A percentile compares a stretch with the other conserved stretches of the same genome.
phyloP scores from a whole-genome alignment of 2,113 vertebrate genomes.

The Microtus richardsoni region DNA sequence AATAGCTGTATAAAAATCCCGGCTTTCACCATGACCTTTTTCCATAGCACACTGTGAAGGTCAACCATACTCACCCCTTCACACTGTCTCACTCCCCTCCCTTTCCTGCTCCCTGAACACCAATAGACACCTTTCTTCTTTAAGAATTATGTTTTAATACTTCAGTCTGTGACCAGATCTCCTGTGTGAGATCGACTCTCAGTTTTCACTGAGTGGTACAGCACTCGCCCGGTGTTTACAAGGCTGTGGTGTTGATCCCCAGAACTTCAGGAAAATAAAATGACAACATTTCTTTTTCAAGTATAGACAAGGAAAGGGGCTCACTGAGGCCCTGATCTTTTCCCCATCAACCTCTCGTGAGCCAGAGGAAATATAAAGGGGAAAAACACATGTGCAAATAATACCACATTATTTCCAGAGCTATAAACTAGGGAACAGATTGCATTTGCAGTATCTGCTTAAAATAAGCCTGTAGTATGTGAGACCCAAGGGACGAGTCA shows the following conservation, averaged over 20 bases:
- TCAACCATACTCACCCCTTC: neutral
- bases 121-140: neutral
- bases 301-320: neutral
- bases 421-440: constrained; percentile 66
- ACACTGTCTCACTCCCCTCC: neutral
- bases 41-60: neutral
- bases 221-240: neutral
- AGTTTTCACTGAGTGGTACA: neutral
- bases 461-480: constrained; percentile 81
- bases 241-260: neutral
- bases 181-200: neutral
- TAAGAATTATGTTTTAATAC: constrained; percentile 43
- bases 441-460: constrained; percentile 79
- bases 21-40: neutral
- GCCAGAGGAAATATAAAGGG: neutral
- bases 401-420: constrained; percentile 66
- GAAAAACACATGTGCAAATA: constrained; percentile 54
- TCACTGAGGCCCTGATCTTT: neutral
- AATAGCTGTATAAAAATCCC: neutral
- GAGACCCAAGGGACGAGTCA: constrained; percentile 82
- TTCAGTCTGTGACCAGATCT: neutral
- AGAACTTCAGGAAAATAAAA: neutral
- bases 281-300: neutral
- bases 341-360: neutral
- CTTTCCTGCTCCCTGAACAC: neutral